Percentiles rank a stretch among this genome's conserved stretches.
Evolutionary conservation across 2,797 vertebrate genomes (phyloP).

Genomic region (Sebastes hopkinsi): DNA sequence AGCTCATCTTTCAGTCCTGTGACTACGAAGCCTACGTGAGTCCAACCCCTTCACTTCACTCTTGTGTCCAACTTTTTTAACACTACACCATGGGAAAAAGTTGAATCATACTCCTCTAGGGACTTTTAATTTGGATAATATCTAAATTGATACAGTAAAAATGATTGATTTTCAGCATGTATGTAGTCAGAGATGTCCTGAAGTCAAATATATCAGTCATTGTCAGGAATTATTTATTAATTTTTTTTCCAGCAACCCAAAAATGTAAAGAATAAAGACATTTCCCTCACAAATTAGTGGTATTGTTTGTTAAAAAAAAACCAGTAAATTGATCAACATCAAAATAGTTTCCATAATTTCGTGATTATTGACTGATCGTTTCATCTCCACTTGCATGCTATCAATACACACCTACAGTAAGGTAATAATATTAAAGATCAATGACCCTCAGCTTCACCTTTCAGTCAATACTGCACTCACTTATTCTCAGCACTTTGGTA

Average conservation of each 20-base stretch:
- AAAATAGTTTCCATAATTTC: neutral
- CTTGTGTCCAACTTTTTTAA: too few relatives aligned
- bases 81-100: too few relatives aligned
- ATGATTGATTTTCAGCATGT: too few relatives aligned
- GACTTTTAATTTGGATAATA: too few relatives aligned
- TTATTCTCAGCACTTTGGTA: slow-evolving; percentile 46
- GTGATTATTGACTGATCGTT: neutral
- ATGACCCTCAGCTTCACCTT: slow-evolving; percentile 45
- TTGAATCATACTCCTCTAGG: too few relatives aligned
- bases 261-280: too few relatives aligned
- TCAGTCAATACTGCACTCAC: slow-evolving; percentile 42
- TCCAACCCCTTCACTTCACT: slow-evolving; percentile 28
- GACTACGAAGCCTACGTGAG: slow-evolving; percentile 99
- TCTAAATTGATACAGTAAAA: too few relatives aligned
- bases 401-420: slow-evolving; percentile 2
- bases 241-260: too few relatives aligned
- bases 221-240: too few relatives aligned
- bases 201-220: too few relatives aligned
- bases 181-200: too few relatives aligned
- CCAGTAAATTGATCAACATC: neutral
- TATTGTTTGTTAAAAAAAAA: neutral
- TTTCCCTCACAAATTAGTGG: too few relatives aligned
- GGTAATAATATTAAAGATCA: slow-evolving; percentile 27
- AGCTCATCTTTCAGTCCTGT: slow-evolving; percentile 99
- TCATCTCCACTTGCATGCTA: neutral